These are phyloP conservation scores for Ptychoptera contaminata DNA, from an alignment of 2,888 invertebrate genomes.

Conservation along the genomic window DNA sequence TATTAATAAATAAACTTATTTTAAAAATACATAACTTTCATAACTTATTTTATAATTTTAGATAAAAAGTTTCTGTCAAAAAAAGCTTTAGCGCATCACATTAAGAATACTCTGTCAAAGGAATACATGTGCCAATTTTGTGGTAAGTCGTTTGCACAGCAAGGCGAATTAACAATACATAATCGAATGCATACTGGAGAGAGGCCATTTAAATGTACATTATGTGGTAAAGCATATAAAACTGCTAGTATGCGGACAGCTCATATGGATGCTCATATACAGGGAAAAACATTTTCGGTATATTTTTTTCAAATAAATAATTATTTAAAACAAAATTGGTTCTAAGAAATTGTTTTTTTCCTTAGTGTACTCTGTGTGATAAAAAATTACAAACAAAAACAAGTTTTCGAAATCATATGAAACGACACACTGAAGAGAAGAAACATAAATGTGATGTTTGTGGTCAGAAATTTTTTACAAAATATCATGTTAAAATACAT, in stretches of 20 bases:
- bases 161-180: conserved; percentile 81
- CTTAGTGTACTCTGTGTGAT: conserved; percentile 7
- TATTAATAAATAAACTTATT: neutral
- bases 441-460: conserved; percentile 6
- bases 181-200: conserved; percentile 85
- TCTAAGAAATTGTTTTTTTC: neutral
- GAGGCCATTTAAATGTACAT: conserved; percentile 86
- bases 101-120: conserved; percentile 5
- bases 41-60: neutral
- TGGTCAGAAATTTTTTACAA: conserved; percentile 8
- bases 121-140: conserved; percentile 7
- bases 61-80: conserved; percentile 10
- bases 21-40: neutral
- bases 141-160: conserved; percentile 8
- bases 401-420: conserved; percentile 8
- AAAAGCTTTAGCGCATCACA: conserved; percentile 8
- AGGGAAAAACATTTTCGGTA: conserved; percentile 9
- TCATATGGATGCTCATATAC: conserved; percentile 83
- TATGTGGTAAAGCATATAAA: conserved; percentile 86
- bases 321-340: neutral
- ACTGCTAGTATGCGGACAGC: conserved; percentile 94
- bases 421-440: conserved; percentile 7
- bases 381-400: conserved; percentile 7
- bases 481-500: conserved; percentile 10
- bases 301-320: neutral